Evolutionary conservation across 2,113 vertebrate genomes (phyloP).

Genomic region (Lepisosteus oculatus): DNA sequence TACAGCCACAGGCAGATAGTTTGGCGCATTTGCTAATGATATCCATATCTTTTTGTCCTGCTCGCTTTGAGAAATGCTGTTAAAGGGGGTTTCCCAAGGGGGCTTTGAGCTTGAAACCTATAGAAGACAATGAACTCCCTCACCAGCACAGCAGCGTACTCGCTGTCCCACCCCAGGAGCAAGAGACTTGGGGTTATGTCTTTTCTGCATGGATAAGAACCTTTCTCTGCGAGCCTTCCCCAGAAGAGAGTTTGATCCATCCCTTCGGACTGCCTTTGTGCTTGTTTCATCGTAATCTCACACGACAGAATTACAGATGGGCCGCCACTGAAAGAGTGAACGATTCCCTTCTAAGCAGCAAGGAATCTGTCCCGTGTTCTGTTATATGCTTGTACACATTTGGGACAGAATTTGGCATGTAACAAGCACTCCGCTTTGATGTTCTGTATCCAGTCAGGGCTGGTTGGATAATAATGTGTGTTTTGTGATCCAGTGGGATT

Average conservation of each 20-base stretch:
- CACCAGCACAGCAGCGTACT: constrained; percentile 23
- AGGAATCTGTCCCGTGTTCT: constrained; percentile 64
- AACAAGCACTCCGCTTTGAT: constrained; percentile 21
- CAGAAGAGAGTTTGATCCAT: constrained; percentile 62
- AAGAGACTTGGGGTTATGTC: constrained; percentile 55
- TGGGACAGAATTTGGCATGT: constrained; percentile 3
- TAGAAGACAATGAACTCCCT: constrained; percentile 45
- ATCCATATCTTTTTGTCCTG: constrained; percentile 44
- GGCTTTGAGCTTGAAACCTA: constrained; percentile 54
- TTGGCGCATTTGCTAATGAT: too few species aligned
- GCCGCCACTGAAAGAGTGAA: constrained; percentile 74
- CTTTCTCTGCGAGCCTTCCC: constrained; percentile 51
- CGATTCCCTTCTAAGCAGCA: constrained; percentile 70
- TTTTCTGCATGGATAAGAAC: constrained; percentile 59
- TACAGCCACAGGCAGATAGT: too few species aligned
- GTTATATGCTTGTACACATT: constrained; percentile 19
- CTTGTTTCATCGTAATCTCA: constrained; percentile 67
- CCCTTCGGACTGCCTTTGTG: constrained; percentile 63
- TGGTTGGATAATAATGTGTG: constrained; percentile 13
- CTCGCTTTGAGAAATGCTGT: constrained; percentile 53
- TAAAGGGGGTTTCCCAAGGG: constrained; percentile 54
- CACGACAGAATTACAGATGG: constrained; percentile 80
- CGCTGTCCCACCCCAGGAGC: constrained; percentile 8
- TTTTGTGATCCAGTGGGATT: constrained; percentile 13
- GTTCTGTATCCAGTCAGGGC: background rate